phyloP scores from a whole-genome alignment of 2,113 vertebrate genomes.

The Cyphomyrus discorhynchus region DNA sequence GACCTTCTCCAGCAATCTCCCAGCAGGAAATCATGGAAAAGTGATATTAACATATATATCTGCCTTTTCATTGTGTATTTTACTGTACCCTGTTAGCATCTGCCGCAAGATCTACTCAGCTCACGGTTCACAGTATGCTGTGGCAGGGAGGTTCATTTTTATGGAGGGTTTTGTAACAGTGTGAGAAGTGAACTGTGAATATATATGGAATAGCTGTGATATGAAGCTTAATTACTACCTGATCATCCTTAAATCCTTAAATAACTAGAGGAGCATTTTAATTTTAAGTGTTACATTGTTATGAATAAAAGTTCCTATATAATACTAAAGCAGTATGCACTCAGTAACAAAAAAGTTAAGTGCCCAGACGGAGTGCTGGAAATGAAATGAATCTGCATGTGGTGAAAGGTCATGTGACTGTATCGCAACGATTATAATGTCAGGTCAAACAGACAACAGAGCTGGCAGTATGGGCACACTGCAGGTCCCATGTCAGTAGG shows the following conservation, averaged over 20 bases:
- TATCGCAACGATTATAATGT: no score
- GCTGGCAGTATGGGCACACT: no score
- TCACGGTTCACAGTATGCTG: background rate
- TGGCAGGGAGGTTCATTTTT: background rate
- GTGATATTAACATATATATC: background rate
- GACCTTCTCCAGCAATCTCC: background rate
- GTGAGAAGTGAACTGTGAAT: background rate
- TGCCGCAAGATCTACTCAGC: background rate
- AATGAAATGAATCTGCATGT: no score
- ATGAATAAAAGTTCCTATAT: background rate
- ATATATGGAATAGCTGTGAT: background rate
- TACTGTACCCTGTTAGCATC: background rate
- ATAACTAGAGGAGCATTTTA: background rate
- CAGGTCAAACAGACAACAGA: no score
- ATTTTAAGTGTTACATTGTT: background rate
- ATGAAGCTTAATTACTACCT: background rate
- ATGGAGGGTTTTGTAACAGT: background rate
- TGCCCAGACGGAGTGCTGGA: no score
- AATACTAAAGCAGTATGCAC: background rate
- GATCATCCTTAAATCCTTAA: background rate
- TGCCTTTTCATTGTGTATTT: background rate
- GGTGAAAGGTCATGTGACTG: no score
- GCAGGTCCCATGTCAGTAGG: no score
- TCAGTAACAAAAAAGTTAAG: no score
- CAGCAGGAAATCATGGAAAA: background rate